Evolutionary conservation across 2,888 invertebrate species (phyloP), one percentile per base, ranked within the genome.

Genomic region (Netelia melanura): DNA sequence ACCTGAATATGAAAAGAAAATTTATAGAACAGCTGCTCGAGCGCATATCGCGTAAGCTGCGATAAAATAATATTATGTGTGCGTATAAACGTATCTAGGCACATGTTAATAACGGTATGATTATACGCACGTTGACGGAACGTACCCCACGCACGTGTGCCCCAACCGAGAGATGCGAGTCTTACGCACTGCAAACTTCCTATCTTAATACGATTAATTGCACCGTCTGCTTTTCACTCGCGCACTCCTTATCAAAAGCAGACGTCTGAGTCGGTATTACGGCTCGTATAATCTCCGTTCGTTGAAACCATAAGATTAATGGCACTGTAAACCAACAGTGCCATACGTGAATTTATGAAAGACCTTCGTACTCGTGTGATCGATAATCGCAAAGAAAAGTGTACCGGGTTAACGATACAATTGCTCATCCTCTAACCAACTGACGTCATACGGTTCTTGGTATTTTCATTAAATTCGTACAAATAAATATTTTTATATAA

Each of bases 251-350:
- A 85, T 85, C 85, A 78, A 62, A 61, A 74, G 64, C 78, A 86
- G 84, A 83, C 81, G 72, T 84, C 81, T 86, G 82, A 86, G 61
- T 79, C 65, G 79, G 65, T 82, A 84, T 86, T 86, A 87, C 70
- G 48, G 71, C 67, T 61, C 52, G 81, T 48, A 38, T 72, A 81
- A 83, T 85, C 64, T 61, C 71, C 62, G 77, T 67, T 68, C 65
- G 58, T 80, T 76, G 84, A 81, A 76, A 84, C 61, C 58, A 48
- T n/a, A 48, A 81, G 80, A 71, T 64, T 21, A 58, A 54, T 25
- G 62, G 65, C 56, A 48, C 38, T 61, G 80, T 64, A 61, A 54
- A 84, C 67, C 65, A 76, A 71, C 64, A 79, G 43, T 5, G 17
- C 43, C 65, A 11, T 62, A 62, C 14, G 48, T 62, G 30, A 62